Base-by-base conservation (phyloP, 2,888 invertebrate species). In the Nephrotoma appendiculata region DNA sequence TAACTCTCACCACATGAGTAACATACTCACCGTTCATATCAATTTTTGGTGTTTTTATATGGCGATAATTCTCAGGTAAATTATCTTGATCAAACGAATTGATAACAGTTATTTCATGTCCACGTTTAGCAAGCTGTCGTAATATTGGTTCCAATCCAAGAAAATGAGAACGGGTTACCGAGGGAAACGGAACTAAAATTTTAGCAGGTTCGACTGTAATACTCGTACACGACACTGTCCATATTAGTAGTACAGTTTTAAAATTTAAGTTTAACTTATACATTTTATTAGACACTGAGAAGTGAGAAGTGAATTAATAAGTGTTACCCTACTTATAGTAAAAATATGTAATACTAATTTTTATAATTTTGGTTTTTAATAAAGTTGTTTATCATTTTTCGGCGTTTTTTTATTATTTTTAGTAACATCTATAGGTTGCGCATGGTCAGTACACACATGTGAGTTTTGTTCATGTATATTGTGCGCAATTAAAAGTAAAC, bases 41-140 rank as follows among this genome's bases (percentile, higher is more conserved):
- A 42, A 84, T 42, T 41, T 84, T 84, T 2, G 41, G 41, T 41
- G 84, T 84, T 84, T 84, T 41, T 5, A 84, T 84, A 12, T 84
- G 84, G 0, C 84, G 84, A 84, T 84, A 84, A 84, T 84, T 84
- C 12, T 84, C n/a, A 6, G 41, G 42, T 9, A 84, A 84, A 42
- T 84, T 84, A 15, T 84, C 84, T 42, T 84, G 42, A 84, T 41
- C 84, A 84, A 84, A 84, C 43, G 84, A 84, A 84, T 84, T 84
- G 43, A 84, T 84, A 42, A 84, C 84, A 0, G 84, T 84, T 6
- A 84, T n/a, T 41, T 84, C 84, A 42, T 84, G 84, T 0, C 84
- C 84, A n/a, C 84, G 84, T 6, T 84, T 84, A n/a, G 84, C 84
- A 15, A 84, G 43, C 42, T 84, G 42, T 6, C 43, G 15, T 15